phyloP scores from a whole-genome alignment of 2,113 vertebrate genomes.

The Rhombomys opimus region DNA sequence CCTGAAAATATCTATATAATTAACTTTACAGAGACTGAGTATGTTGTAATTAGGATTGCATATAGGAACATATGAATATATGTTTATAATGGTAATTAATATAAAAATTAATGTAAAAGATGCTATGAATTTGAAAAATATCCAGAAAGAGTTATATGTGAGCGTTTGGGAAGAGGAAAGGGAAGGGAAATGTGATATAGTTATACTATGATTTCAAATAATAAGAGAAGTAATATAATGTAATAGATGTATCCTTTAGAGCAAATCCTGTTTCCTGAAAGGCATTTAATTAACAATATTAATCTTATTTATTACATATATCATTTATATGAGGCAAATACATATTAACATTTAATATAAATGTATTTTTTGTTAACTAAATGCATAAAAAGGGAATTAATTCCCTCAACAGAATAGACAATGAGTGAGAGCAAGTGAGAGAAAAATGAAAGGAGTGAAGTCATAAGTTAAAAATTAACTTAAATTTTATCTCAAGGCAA shows the following conservation, averaged over 20 bases:
- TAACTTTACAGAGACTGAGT: background rate
- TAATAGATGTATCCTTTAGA: background rate
- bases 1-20: background rate
- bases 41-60: background rate
- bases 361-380: background rate
- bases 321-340: background rate
- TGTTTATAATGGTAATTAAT: too few relatives aligned
- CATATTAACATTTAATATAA: background rate
- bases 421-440: background rate
- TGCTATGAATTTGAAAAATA: background rate
- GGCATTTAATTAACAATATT: background rate
- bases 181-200: background rate
- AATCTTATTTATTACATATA: background rate
- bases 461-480: background rate
- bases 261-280: background rate
- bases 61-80: background rate
- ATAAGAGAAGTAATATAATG: background rate
- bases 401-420: background rate
- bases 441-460: background rate
- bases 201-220: background rate
- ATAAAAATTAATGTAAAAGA: background rate
- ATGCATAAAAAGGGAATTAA: background rate
- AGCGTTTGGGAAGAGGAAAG: background rate
- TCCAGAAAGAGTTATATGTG: too few relatives aligned
- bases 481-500: background rate